Percentiles rank a stretch among this genome's conserved stretches.
These are phyloP conservation scores for Allobates femoralis DNA, from an alignment of 2,797 vertebrate species.

Conservation along the genomic window DNA sequence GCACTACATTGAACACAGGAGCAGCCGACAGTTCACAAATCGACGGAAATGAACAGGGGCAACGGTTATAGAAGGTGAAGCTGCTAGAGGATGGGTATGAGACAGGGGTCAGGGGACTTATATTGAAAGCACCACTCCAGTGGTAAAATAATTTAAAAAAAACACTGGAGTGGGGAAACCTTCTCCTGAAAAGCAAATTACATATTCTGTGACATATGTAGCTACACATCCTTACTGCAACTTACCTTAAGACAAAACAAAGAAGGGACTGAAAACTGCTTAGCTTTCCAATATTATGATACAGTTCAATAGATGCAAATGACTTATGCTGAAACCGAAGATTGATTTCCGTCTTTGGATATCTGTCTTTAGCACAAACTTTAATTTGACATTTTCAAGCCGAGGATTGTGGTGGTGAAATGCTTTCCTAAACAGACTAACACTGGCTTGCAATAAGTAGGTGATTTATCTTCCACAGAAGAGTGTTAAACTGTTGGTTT, in stretches of 20 bases:
- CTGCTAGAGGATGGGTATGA: too few relatives aligned
- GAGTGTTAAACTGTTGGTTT: slow-evolving; percentile 32
- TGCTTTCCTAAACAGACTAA: slow-evolving; percentile 23
- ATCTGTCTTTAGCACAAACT: background rate
- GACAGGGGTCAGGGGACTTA: too few relatives aligned
- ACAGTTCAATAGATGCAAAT: background rate
- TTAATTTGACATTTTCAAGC: background rate
- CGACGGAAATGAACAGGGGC: too few relatives aligned
- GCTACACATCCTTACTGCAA: background rate
- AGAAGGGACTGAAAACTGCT: background rate
- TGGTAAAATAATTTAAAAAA: too few relatives aligned
- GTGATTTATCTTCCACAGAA: slow-evolving; percentile 14
- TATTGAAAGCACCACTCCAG: too few relatives aligned
- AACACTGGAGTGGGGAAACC: too few relatives aligned
- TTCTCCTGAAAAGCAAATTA: background rate
- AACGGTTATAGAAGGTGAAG: too few relatives aligned
- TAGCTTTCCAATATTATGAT: background rate
- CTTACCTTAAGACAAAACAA: background rate
- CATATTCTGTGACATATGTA: background rate
- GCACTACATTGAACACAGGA: too few relatives aligned
- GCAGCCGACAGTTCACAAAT: too few relatives aligned
- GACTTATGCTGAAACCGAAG: background rate
- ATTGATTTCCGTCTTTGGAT: background rate
- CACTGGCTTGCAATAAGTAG: slow-evolving; percentile 1
- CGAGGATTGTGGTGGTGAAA: slow-evolving; percentile 6